phyloP scores from a whole-genome alignment of 2,113 vertebrate species.

The Hippocampus comes region DNA sequence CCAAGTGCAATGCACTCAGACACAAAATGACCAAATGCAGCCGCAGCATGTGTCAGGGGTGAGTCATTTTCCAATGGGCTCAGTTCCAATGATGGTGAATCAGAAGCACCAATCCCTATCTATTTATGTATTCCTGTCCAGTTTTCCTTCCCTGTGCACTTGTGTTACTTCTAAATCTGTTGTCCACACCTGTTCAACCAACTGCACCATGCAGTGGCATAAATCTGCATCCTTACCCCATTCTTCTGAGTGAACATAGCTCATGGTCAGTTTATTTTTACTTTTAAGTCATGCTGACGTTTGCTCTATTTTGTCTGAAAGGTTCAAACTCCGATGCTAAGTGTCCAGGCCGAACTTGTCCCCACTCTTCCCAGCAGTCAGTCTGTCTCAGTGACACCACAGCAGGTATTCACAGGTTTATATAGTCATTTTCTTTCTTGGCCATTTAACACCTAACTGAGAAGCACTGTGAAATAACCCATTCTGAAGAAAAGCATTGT shows the following conservation, averaged over 20 bases:
- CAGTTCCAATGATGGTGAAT: background rate
- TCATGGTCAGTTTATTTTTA: background rate
- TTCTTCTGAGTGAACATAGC: background rate
- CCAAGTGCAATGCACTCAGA: conserved; percentile 44
- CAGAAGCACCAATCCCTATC: conserved; percentile 5
- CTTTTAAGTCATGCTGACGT: background rate
- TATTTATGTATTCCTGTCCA: background rate
- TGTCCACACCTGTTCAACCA: conserved; percentile 7
- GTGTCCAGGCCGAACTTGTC: conserved; percentile 39
- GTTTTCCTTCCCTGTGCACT: background rate
- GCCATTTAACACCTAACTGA: conserved; percentile 3
- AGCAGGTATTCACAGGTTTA: conserved; percentile 49
- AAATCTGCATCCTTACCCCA: background rate
- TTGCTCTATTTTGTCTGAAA: conserved; percentile 11
- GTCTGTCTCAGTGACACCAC: conserved; percentile 36
- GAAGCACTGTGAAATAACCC: conserved; percentile 14
- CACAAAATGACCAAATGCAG: conserved; percentile 51
- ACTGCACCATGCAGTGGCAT: background rate
- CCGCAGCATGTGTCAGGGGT: conserved; percentile 57
- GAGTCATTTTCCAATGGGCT: conserved; percentile 25
- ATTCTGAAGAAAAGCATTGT: background rate
- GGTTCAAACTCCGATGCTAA: conserved; percentile 47
- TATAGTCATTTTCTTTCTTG: conserved; percentile 1
- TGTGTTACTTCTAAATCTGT: conserved; percentile 1
- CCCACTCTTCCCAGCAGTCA: conserved; percentile 42